Conservation (phyloP, 2,113 vertebrate genomes). For the Amblyopsis rosae region DNA sequence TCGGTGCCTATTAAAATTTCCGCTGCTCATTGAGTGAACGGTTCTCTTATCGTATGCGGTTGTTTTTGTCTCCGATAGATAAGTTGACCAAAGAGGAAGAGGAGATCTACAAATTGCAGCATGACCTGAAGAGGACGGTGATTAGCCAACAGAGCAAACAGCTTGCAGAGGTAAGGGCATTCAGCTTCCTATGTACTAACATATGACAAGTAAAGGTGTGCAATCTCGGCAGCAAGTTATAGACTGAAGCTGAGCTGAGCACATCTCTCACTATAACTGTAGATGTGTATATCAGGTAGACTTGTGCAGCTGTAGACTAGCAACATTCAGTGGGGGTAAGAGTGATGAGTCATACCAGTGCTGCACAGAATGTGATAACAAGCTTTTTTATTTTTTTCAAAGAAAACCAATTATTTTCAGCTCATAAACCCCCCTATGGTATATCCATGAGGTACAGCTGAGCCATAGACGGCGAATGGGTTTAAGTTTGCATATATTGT, state of each 20-base stretch:
- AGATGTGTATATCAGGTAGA: background rate
- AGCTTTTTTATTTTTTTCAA: slow-evolving; percentile 32
- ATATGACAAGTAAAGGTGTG: slow-evolving; percentile 20
- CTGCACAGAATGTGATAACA: slow-evolving; percentile 21
- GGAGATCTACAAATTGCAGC: slow-evolving; percentile 94
- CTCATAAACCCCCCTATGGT: slow-evolving; percentile 33
- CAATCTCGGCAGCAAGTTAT: no score
- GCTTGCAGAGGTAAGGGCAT: slow-evolving; percentile 82
- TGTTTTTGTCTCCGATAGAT: slow-evolving; percentile 71
- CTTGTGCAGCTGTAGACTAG: slow-evolving; percentile 25
- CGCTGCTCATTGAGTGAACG: background rate
- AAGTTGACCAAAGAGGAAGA: slow-evolving; percentile 92
- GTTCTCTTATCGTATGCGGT: slow-evolving; percentile 20
- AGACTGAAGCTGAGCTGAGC: no score
- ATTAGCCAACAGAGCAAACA: slow-evolving; percentile 86
- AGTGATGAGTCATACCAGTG: slow-evolving; percentile 42
- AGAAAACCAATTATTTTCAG: slow-evolving; percentile 49
- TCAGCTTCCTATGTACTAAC: slow-evolving; percentile 41
- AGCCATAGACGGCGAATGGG: slow-evolving; percentile 55
- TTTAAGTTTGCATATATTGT: slow-evolving; percentile 45
- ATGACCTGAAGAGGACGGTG: slow-evolving; percentile 88
- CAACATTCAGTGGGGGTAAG: slow-evolving; percentile 15
- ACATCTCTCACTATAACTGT: no score
- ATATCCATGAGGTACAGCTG: slow-evolving; percentile 48
- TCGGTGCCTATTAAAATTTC: background rate